Evolutionary conservation across 1,140 invertebrate species (phyloP), one percentile per base, ranked within the genome.

Genomic region (Thaumatotibia leucotreta): DNA sequence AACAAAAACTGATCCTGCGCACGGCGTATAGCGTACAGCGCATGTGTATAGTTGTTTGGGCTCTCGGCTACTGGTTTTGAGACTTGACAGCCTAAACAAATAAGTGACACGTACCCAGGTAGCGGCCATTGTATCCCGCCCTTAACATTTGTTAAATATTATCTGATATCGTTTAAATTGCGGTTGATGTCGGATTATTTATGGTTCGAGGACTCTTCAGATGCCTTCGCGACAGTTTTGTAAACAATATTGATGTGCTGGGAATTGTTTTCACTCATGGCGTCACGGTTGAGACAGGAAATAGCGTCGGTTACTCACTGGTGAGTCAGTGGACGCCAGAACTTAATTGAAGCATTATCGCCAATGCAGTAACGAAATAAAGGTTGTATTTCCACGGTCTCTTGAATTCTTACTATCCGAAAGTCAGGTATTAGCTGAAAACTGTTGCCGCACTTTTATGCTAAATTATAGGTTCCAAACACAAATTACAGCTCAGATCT

Each of bases 11-110:
- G 68, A 79, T 85, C 80, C 75, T 70, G 74, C 75, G 68, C 71
- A 68, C n/a, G 65, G 52, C 61, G 24, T 67, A 69, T 63, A 69
- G 76, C 79, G 72, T 80, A 79, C 67, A 63, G 73, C 22, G 63
- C 67, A 70, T 79, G 72, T 75, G 72, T 86, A 82, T 80, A 76
- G 74, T 68, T 74, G 66, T 82, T 80, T 74, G 76, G 72, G 66
- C 70, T 74, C 76, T 61, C 74, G 66, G 88, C 88, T 90, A 89
- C 88, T 90, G 88, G 88, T 90, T 89, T 87, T 90, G 70, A 87
- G 76, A 76, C 74, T 77, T 77, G 76, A 68, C 76, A 75, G 74
- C 84, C 88, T 88, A 90, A 90, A 88, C 86, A 90, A 90, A 90
- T 81, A 90, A 84, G 84, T 86, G 85, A 87, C 87, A 87, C 63